These are phyloP conservation scores for Okamejei kenojei DNA, from an alignment of 2,797 vertebrate genomes.

Conservation along the genomic window DNA sequence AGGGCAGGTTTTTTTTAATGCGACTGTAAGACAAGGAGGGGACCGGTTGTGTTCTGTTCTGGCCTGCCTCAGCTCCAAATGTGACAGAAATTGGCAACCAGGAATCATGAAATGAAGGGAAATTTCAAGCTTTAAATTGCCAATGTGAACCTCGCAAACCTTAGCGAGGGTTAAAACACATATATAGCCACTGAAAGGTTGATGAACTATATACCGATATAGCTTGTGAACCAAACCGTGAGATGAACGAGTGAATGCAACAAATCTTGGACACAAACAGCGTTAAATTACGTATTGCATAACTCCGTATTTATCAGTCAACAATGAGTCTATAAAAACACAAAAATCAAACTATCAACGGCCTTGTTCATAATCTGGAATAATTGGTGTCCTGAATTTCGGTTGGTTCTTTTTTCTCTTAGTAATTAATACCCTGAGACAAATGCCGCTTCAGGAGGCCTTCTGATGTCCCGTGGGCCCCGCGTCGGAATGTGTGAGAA, in stretches of 20 bases:
- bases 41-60: background rate
- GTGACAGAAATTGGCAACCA: background rate
- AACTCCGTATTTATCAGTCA: background rate
- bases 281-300: background rate
- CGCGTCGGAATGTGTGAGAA: background rate
- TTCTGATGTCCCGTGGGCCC: background rate
- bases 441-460: constrained; percentile 42
- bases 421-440: constrained; percentile 41
- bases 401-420: background rate
- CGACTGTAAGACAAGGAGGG: background rate
- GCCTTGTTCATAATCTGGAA: too few species aligned
- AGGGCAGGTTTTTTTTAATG: background rate
- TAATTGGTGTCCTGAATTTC: background rate
- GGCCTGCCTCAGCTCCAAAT: background rate
- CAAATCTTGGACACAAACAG: background rate
- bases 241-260: background rate
- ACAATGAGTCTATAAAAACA: background rate
- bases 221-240: too few species aligned
- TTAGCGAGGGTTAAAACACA: background rate
- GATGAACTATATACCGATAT: too few species aligned
- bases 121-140: background rate
- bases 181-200: background rate
- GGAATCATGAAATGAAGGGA: too few species aligned
- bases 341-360: background rate
- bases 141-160: too few species aligned